Base-by-base conservation (phyloP, 2,888 invertebrate genomes). In the Hypomecis atomaria region DNA sequence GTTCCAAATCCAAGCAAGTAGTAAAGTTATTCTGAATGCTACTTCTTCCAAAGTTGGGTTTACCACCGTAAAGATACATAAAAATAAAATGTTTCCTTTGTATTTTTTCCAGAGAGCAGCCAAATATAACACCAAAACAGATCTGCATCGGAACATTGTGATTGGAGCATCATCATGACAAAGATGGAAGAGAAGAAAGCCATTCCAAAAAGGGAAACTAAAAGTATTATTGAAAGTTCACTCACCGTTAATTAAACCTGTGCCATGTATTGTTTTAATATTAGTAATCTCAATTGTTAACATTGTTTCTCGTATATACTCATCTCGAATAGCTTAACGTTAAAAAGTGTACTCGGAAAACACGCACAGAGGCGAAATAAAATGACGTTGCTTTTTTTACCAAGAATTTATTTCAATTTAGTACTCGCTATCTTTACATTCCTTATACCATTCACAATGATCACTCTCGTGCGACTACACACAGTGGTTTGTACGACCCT, bases 351-450 rank as follows among this genome's bases (percentile, higher is more conserved):
- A 65, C 43, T 65, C 63, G 59, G 54, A 72, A 74, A 74, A 69
- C 63, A 74, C 71, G 74, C 78, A 78, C 78, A 76, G 72, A 67
- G 59, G 75, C 73, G 71, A 67, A 77, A 85, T 84, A 82, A 87
- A 82, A 74, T 69, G 65, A 67, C 66, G 59, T 71, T 73, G 65
- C 70, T 72, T 81, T 50, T 85, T 84, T 85, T 87, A 88, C 81
- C 86, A 90, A 88, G 86, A 84, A 78, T 84, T 88, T 86, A 84
- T 84, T 88, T 86, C 82, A 79, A 74, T 85, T 81, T 77, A 79
- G 78, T 80, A 82, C 83, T 84, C 73, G 73, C 85, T 87, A 86
- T 84, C 81, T 78, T 74, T 76, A 83, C 82, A 84, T 82, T 84
- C 77, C 79, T 81, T 82, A 77, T 72, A 75, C 75, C 76, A 71